phyloP scores from a whole-genome alignment of 2,888 invertebrate species.

The Syrphus vitripennis region DNA sequence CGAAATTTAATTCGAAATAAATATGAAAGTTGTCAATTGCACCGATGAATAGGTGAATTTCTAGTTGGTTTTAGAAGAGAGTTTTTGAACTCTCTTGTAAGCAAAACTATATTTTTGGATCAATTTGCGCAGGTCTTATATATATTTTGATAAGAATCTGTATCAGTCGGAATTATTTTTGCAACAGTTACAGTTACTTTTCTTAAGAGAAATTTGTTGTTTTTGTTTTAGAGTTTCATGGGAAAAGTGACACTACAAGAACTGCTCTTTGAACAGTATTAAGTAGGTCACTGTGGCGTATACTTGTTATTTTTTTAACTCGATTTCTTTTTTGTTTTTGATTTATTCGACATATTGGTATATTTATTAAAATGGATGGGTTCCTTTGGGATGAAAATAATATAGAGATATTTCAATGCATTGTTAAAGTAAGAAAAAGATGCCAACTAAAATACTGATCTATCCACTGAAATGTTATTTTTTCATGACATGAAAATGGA shows the following conservation, averaged over 20 bases:
- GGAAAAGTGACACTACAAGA: not conserved
- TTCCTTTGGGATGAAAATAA: too few relatives aligned
- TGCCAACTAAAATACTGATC: too few relatives aligned
- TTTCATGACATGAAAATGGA: too few relatives aligned
- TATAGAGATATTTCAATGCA: too few relatives aligned
- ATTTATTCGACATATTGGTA: not conserved
- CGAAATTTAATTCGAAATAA: not conserved
- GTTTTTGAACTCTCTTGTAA: not conserved
- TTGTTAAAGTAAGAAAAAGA: too few relatives aligned
- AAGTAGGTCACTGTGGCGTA: conserved; percentile 19
- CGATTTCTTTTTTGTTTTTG: not conserved
- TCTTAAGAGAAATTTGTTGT: not conserved
- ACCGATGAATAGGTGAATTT: too few relatives aligned
- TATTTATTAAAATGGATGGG: not conserved
- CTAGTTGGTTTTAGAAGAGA: not conserved
- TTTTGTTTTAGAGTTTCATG: not conserved
- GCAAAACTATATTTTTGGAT: too few relatives aligned
- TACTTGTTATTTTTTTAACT: not conserved
- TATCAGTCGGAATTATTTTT: not conserved
- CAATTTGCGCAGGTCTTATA: not conserved
- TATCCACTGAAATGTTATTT: too few relatives aligned
- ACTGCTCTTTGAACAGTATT: not conserved
- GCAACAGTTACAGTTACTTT: not conserved
- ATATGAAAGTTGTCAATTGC: too few relatives aligned
- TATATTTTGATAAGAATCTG: not conserved